phyloP scores from a whole-genome alignment of 2,113 vertebrate genomes.

The Quiscalus mexicanus region DNA sequence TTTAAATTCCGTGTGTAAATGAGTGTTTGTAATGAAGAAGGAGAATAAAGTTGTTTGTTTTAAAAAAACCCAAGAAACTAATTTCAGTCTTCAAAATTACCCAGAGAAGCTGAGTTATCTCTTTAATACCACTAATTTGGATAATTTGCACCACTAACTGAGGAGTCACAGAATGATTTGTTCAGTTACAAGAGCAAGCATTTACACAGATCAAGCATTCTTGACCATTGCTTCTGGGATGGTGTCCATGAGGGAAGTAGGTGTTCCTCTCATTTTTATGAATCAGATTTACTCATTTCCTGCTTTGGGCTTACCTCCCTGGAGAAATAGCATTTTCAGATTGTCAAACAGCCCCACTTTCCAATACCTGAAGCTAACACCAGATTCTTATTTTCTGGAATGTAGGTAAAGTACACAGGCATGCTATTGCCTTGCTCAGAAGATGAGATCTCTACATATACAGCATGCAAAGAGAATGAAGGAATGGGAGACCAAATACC shows the following conservation, averaged over 20 bases:
- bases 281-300: neutral
- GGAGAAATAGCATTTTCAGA: neutral
- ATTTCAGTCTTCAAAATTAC: neutral
- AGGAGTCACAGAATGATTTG: neutral
- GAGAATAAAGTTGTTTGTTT: neutral
- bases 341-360: neutral
- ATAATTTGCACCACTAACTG: neutral
- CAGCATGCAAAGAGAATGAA: neutral
- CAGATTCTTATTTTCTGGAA: neutral
- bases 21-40: neutral
- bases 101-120: neutral
- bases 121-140: neutral
- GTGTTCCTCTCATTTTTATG: neutral
- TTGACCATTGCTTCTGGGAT: neutral
- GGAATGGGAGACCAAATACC: neutral
- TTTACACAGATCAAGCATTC: neutral
- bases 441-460: neutral
- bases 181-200: neutral
- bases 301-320: neutral
- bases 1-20: neutral
- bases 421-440: neutral
- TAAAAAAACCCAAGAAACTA: neutral
- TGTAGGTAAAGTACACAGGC: neutral
- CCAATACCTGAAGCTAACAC: neutral
- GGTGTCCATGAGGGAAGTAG: fast-evolving